phyloP scores from a whole-genome alignment of 2,113 vertebrate species.

The Carassius auratus region DNA sequence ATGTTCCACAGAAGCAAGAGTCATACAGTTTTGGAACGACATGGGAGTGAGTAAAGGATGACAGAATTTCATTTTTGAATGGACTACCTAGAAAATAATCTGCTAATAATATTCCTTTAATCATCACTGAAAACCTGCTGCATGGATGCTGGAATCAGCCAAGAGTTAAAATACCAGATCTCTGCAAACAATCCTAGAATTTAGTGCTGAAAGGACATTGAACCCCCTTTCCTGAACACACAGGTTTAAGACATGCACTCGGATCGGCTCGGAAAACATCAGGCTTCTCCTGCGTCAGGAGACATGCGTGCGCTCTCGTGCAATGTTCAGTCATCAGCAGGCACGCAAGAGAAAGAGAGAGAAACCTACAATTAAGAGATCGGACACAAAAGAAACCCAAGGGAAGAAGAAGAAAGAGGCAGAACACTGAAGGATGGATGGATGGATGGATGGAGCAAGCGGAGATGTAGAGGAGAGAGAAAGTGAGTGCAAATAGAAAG shows the following conservation, averaged over 20 bases:
- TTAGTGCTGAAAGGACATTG: conserved; percentile 5
- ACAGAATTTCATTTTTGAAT: neutral
- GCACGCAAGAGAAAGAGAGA: conserved; percentile 47
- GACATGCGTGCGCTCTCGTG: conserved; percentile 57
- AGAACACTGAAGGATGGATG: neutral
- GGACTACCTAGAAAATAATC: neutral
- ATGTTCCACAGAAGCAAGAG: no score
- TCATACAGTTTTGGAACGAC: no score
- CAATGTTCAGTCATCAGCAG: conserved; percentile 57
- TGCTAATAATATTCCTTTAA: no score
- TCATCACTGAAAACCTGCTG: neutral
- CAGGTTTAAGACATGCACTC: conserved; percentile 50
- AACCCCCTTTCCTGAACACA: conserved; percentile 55
- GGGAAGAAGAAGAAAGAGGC: neutral
- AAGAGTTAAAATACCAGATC: neutral
- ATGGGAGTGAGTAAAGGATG: no score
- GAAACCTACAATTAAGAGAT: conserved; percentile 51
- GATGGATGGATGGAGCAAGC: conserved; percentile 8
- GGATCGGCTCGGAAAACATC: conserved; percentile 13
- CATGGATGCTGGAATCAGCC: neutral
- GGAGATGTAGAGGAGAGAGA: conserved; percentile 14
- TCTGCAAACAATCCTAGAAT: neutral
- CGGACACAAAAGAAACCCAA: conserved; percentile 26
- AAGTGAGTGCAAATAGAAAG: neutral
- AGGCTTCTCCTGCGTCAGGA: conserved; percentile 33